Conservation (phyloP, 1,140 invertebrate genomes). For the Hetaerina americana region DNA sequence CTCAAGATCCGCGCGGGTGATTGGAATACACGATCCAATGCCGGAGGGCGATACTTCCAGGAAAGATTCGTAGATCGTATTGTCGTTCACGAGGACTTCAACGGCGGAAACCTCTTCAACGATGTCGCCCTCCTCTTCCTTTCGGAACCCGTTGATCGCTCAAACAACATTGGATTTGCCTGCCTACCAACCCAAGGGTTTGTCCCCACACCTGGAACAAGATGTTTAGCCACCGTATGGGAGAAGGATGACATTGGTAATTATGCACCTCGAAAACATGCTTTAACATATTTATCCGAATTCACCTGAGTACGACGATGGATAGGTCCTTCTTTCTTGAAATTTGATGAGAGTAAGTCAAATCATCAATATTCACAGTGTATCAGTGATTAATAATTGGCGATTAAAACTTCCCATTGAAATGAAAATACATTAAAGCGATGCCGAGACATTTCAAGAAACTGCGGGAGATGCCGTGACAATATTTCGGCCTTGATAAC, state of each 20-base stretch:
- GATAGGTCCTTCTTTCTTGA: no score
- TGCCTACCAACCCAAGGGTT: slow-evolving; percentile 33
- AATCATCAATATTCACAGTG: no score
- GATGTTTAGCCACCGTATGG: slow-evolving; percentile 50
- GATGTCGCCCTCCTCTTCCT: slow-evolving; percentile 54
- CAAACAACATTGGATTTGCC: slow-evolving; percentile 52
- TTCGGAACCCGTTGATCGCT: slow-evolving; percentile 35
- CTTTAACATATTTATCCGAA: no score
- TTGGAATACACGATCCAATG: slow-evolving; percentile 57
- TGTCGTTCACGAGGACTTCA: slow-evolving; percentile 34
- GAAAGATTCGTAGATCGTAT: slow-evolving; percentile 46
- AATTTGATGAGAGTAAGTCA: no score
- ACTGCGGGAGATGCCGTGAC: no score
- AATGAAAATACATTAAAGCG: no score
- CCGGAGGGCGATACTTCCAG: slow-evolving; percentile 55
- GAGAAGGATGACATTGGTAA: slow-evolving; percentile 45
- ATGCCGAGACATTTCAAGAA: no score
- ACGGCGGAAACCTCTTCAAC: slow-evolving; percentile 42
- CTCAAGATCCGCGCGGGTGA: slow-evolving; percentile 51
- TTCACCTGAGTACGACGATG: no score
- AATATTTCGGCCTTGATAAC: no score
- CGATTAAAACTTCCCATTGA: no score
- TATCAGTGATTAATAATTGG: no score
- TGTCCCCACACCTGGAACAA: slow-evolving; percentile 31
- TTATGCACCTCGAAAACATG: no score